Evolutionary conservation across 2,888 invertebrate genomes (phyloP).

Genomic region (Troides aeacus): DNA sequence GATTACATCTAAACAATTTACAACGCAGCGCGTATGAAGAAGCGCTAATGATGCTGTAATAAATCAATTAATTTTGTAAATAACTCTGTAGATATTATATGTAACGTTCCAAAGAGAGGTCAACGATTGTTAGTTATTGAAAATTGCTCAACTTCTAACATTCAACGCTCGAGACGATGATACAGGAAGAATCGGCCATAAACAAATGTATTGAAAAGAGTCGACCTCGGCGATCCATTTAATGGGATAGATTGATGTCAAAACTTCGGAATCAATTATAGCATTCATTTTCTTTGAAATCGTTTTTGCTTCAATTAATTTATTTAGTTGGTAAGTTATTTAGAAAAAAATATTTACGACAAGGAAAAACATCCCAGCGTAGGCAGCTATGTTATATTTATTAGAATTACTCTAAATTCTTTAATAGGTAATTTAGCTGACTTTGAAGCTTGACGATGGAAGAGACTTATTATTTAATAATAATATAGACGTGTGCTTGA

Average conservation of each 20-base stretch:
- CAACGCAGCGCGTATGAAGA: constrained; percentile 23
- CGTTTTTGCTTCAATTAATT: constrained; percentile 1
- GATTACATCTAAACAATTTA: constrained; percentile 19
- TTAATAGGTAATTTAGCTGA: no score
- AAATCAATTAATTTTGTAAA: constrained; percentile 53
- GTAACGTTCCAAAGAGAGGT: constrained; percentile 53
- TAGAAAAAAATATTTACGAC: not conserved
- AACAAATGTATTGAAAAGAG: constrained; percentile 44
- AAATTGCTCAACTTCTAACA: constrained; percentile 47
- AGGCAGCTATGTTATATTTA: not conserved
- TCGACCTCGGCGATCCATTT: constrained; percentile 45
- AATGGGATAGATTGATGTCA: constrained; percentile 42
- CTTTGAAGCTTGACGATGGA: no score
- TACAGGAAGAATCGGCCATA: constrained; percentile 41
- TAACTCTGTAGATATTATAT: constrained; percentile 38
- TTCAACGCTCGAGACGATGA: constrained; percentile 43
- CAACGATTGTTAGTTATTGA: constrained; percentile 52
- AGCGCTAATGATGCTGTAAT: constrained; percentile 40
- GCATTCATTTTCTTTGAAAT: constrained; percentile 13
- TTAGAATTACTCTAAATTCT: not conserved
- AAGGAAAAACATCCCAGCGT: not conserved
- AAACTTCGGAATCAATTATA: constrained; percentile 43
- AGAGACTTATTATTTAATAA: no score
- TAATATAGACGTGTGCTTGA: no score
- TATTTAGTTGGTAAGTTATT: not conserved